A percentile compares a stretch with the other conserved stretches of the same genome.
phyloP scores from a whole-genome alignment of 2,888 invertebrate genomes.

The Miltochrista miniata region DNA sequence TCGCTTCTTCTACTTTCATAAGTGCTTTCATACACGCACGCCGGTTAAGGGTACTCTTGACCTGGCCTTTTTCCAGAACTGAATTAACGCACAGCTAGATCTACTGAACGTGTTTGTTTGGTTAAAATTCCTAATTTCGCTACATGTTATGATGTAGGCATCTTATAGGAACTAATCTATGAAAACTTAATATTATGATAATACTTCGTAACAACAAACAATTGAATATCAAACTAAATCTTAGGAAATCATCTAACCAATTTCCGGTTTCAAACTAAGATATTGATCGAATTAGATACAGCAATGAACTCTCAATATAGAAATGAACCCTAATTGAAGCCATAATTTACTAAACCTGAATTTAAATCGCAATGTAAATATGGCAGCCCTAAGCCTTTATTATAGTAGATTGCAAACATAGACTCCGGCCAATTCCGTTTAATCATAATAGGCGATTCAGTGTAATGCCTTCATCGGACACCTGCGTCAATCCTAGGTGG shows the following conservation, averaged over 20 bases:
- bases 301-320: not conserved
- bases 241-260: not conserved
- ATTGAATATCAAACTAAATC: too few species aligned
- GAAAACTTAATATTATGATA: too few species aligned
- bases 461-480: conserved; percentile 79
- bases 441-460: conserved; percentile 75
- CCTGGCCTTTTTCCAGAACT: too few species aligned
- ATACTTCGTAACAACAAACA: too few species aligned
- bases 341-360: not conserved
- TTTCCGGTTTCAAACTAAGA: not conserved
- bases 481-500: conserved; percentile 59
- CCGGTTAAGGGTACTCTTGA: too few species aligned
- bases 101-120: too few species aligned
- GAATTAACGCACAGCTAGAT: too few species aligned
- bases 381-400: conserved; percentile 40
- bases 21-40: too few species aligned
- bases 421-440: conserved; percentile 62
- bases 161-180: too few species aligned
- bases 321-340: not conserved
- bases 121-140: too few species aligned
- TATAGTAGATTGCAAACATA: conserved; percentile 72
- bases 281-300: not conserved
- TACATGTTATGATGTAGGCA: too few species aligned
- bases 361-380: not conserved
- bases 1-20: too few species aligned